phyloP scores from a whole-genome alignment of 2,797 vertebrate species.

The Sciurus carolinensis region DNA sequence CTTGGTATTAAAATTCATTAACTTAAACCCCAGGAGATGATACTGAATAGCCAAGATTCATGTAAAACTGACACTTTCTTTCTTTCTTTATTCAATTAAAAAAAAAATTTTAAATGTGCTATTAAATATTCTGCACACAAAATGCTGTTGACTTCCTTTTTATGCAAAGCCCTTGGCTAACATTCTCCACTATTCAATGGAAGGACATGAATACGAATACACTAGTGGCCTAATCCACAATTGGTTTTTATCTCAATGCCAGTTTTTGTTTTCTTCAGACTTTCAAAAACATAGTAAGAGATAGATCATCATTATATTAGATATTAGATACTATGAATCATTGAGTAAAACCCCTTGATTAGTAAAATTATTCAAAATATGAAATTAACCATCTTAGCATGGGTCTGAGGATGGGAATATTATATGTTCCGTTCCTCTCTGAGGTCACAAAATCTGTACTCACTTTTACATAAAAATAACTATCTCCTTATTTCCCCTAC shows the following conservation, averaged over 20 bases:
- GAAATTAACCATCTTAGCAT: background rate
- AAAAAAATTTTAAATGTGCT: conserved; percentile 41
- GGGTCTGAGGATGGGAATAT: background rate
- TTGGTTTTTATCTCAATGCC: background rate
- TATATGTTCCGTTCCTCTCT: background rate
- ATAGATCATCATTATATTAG: background rate
- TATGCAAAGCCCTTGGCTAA: conserved; percentile 35
- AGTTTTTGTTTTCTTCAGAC: background rate
- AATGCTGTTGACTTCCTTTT: conserved; percentile 52
- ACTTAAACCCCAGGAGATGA: conserved; percentile 52
- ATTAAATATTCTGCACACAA: conserved; percentile 64
- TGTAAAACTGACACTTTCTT: conserved; percentile 44
- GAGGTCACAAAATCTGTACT: background rate
- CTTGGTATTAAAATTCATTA: conserved; percentile 69
- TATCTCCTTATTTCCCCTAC: background rate
- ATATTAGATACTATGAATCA: background rate
- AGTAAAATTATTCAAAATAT: conserved; percentile 28
- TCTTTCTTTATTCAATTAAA: conserved; percentile 49
- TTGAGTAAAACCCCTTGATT: background rate
- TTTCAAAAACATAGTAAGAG: conserved; percentile 10
- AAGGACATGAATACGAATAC: background rate
- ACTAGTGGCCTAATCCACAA: background rate
- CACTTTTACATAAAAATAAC: background rate
- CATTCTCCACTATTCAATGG: background rate
- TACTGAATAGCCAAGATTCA: conserved; percentile 39